phyloP scores from a whole-genome alignment of 2,113 vertebrate genomes.

The Melospiza georgiana region DNA sequence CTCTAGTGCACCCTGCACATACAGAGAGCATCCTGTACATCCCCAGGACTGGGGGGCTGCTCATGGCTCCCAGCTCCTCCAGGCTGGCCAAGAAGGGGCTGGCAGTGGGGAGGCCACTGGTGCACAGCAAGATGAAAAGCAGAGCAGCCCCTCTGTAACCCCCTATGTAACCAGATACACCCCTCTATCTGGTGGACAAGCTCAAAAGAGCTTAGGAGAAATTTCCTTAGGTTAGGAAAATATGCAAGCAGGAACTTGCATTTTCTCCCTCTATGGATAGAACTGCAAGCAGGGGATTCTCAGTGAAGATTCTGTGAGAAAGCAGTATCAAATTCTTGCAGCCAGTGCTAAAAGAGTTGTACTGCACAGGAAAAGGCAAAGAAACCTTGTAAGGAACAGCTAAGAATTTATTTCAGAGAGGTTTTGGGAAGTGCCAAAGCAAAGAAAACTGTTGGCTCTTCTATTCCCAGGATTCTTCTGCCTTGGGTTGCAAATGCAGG shows the following conservation, averaged over 20 bases:
- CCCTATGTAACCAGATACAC: fast-evolving
- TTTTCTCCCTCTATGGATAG: background rate
- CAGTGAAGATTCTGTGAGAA: background rate
- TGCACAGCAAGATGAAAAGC: background rate
- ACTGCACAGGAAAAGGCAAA: background rate
- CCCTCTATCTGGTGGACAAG: background rate
- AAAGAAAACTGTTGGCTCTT: background rate
- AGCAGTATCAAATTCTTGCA: background rate
- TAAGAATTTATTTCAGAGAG: background rate
- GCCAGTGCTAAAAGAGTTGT: background rate
- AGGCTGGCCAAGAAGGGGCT: background rate
- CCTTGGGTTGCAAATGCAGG: background rate
- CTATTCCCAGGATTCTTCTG: background rate
- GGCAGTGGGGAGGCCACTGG: background rate
- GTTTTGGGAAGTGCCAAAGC: background rate
- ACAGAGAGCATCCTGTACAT: background rate
- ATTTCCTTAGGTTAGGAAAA: background rate
- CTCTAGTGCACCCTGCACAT: fast-evolving
- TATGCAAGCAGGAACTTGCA: background rate
- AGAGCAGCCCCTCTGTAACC: background rate
- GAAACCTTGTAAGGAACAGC: background rate
- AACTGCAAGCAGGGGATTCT: background rate
- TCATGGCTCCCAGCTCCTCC: fast-evolving
- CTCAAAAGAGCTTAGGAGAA: background rate
- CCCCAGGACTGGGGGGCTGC: background rate